Evolutionary conservation across 2,888 invertebrate species (phyloP), one percentile per base, ranked within the genome.

Genomic region (Pachycephus smyrnensis): DNA sequence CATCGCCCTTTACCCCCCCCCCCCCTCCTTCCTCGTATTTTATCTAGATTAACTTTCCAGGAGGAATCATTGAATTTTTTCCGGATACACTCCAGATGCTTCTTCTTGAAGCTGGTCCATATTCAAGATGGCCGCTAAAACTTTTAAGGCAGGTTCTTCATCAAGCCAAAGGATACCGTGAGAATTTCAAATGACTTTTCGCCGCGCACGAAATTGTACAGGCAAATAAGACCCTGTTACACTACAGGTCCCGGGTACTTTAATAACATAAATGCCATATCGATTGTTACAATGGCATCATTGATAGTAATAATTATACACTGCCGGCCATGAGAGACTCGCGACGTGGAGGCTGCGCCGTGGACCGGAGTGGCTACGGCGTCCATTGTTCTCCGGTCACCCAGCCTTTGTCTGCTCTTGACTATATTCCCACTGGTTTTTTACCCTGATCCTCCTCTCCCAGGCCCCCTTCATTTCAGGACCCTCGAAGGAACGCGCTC

Each of bases 341-440:
- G 73, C 76, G 79, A 31, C 73, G 73, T 55, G 75, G 75, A 76
- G 75, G 71, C 75, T 77, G n/a, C 75, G 75, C 75, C 69, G 9
- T 75, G 31, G 55, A 40, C 12, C 68, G 15, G 71, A 33, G 73
- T 75, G 78, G 78, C 78, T 71, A 71, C 76, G 35, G 73, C 76
- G 23, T 68, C 82, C 80, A 84, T 84, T 84, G 84, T 84, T 84
- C 83, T 84, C 79, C 76, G 79, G 77, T 81, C 79, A 79, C 75
- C 79, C 79, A 77, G 76, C 82, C 84, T 84, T 84, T 84, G 84
- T 84, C 82, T 77, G 80, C 77, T 79, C 77, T 83, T 79, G 80
- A 82, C 81, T 77, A 83, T 83, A 82, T 83, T 83, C 83, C 79
- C 82, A 83, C 80, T 82, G 80, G 77, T 80, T 83, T 76, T 81